Percentiles rank a stretch among this genome's conserved stretches.
Evolutionary conservation across 2,888 invertebrate genomes (phyloP).

Genomic region (Piscicola geometra): DNA sequence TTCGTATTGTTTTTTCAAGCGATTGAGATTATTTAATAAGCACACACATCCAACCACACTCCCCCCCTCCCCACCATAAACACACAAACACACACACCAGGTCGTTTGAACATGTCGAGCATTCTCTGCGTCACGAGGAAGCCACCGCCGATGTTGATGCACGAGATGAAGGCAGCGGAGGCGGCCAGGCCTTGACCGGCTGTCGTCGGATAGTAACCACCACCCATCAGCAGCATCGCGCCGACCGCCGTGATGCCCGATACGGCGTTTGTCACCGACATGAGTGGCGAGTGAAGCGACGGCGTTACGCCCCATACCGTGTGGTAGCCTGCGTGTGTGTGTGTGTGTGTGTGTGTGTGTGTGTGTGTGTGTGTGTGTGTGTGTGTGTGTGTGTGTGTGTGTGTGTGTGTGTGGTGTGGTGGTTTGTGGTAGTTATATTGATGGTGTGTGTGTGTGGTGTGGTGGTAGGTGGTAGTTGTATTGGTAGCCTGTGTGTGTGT

Average conservation of each 20-base stretch:
- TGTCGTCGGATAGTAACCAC: conserved; percentile 69
- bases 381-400: no score
- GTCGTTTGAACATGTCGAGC: conserved; percentile 80
- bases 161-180: conserved; percentile 77
- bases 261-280: conserved; percentile 88
- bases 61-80: no score
- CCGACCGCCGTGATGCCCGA: conserved; percentile 88
- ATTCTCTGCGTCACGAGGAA: conserved; percentile 83
- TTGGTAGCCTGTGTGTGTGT: no score
- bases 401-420: no score
- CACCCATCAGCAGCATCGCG: conserved; percentile 78
- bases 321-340: conserved; percentile 64
- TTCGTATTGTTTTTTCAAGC: background rate
- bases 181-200: conserved; percentile 71
- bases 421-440: no score
- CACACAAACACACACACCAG: conserved; percentile 48
- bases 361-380: no score
- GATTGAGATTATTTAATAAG: no score
- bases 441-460: no score
- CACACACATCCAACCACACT: no score
- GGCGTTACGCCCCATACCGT: conserved; percentile 89
- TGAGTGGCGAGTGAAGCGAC: conserved; percentile 81
- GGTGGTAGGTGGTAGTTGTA: no score
- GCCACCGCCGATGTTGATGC: conserved; percentile 84
- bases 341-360: no score